Evolutionary conservation across 2,113 vertebrate genomes (phyloP).

Genomic region (Nothocercus nigrocapillus): DNA sequence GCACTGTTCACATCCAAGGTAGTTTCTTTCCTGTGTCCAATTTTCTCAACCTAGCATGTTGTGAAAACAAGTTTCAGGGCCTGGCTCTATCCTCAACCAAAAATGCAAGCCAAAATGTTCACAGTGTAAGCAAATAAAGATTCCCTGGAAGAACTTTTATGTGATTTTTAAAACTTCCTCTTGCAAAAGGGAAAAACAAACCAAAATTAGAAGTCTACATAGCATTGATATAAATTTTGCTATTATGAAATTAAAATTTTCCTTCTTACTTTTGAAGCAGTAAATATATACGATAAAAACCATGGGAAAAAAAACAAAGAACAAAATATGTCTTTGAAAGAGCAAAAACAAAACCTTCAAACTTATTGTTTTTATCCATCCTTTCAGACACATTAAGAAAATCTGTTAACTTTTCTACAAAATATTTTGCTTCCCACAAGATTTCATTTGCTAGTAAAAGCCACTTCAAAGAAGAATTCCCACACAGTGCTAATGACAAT

Average conservation of each 20-base stretch:
- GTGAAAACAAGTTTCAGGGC: neutral
- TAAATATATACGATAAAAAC: neutral
- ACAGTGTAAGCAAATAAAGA: neutral
- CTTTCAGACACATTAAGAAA: neutral
- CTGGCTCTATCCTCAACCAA: neutral
- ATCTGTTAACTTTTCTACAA: neutral
- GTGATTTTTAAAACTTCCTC: neutral
- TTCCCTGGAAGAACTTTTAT: neutral
- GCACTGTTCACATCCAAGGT: fast-evolving
- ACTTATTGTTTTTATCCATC: neutral
- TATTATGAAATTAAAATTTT: neutral
- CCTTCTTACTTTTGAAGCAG: neutral
- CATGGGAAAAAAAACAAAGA: fast-evolving
- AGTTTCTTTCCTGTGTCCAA: neutral
- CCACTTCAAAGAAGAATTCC: neutral
- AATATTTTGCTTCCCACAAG: neutral
- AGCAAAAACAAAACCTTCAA: neutral
- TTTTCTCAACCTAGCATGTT: neutral
- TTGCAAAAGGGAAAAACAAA: neutral
- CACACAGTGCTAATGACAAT: neutral
- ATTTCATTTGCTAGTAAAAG: neutral
- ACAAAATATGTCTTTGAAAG: neutral
- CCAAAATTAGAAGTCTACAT: neutral
- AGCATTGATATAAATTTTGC: fast-evolving
- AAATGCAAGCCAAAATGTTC: neutral